A percentile compares a stretch with the other conserved stretches of the same genome.
phyloP scores from a whole-genome alignment of 1,140 invertebrate genomes.

The Potamilus streckersoni region DNA sequence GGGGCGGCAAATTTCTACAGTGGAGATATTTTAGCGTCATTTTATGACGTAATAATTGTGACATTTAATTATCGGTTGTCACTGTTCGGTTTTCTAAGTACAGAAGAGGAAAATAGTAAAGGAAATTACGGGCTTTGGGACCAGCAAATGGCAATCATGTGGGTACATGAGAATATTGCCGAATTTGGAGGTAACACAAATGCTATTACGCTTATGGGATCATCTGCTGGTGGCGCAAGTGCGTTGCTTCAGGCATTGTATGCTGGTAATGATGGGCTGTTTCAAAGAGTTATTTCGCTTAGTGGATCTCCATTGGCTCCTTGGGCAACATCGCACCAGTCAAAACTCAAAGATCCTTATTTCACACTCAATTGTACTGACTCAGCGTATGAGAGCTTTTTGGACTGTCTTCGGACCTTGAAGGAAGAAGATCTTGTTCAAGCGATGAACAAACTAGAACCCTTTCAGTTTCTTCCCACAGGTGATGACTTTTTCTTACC shows the following conservation, averaged over 20 bases:
- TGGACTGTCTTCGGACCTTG: background rate
- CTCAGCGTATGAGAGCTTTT: background rate
- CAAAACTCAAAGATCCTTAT: constrained; percentile 13
- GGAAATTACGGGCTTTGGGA: constrained; percentile 33
- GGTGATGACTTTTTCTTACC: background rate
- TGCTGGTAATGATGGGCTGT: constrained; percentile 21
- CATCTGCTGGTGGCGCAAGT: constrained; percentile 21
- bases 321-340: constrained; percentile 10
- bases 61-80: constrained; percentile 27
- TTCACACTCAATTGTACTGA: constrained; percentile 10
- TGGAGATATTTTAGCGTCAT: constrained; percentile 10
- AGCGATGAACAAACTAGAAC: constrained; percentile 6
- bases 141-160: constrained; percentile 23
- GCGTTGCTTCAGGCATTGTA: constrained; percentile 21
- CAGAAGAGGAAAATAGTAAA: background rate
- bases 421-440: constrained; percentile 19
- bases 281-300: constrained; percentile 21
- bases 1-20: constrained; percentile 5
- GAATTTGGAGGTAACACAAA: constrained; percentile 20
- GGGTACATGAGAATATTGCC: constrained; percentile 26
- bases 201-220: constrained; percentile 25
- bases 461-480: constrained; percentile 9
- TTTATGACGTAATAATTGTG: constrained; percentile 18
- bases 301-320: constrained; percentile 18
- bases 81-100: constrained; percentile 24